Evolutionary conservation across 2,113 vertebrate genomes (phyloP).

Genomic region (Pardalotus punctatus): DNA sequence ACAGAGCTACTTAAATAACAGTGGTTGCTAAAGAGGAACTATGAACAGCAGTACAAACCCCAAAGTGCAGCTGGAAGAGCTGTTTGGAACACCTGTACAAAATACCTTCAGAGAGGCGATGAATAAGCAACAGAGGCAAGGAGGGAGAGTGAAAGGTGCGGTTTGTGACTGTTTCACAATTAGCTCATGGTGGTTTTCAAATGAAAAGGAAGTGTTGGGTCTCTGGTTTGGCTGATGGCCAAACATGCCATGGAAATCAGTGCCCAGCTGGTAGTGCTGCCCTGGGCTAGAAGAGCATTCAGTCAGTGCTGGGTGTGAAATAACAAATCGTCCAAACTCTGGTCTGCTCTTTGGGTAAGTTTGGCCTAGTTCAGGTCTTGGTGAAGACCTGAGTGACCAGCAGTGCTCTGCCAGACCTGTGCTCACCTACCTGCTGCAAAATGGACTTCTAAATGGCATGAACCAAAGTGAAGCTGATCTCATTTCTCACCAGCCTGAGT

Average conservation of each 20-base stretch:
- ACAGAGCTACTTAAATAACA: background rate
- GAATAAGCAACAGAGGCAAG: background rate
- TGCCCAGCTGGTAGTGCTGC: background rate
- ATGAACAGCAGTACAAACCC: background rate
- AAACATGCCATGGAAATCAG: background rate
- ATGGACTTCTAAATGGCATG: background rate
- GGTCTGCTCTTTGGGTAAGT: background rate
- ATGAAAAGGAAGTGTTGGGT: background rate
- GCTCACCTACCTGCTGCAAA: background rate
- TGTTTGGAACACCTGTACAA: background rate
- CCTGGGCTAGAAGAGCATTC: background rate
- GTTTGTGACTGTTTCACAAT: background rate
- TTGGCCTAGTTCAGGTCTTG: background rate
- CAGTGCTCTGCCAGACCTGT: fast-evolving
- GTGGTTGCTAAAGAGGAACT: background rate
- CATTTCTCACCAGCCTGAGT: background rate
- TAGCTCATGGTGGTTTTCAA: background rate
- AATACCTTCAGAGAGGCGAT: background rate
- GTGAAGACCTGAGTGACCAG: background rate
- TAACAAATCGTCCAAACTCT: background rate
- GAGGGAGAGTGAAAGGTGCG: background rate
- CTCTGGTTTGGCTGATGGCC: background rate
- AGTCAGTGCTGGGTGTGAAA: background rate
- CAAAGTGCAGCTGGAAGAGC: background rate
- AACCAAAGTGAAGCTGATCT: background rate